Percentiles rank a stretch among this genome's conserved stretches.
Conservation (phyloP, 2,797 vertebrate genomes). For the Eleutherodactylus coqui region DNA sequence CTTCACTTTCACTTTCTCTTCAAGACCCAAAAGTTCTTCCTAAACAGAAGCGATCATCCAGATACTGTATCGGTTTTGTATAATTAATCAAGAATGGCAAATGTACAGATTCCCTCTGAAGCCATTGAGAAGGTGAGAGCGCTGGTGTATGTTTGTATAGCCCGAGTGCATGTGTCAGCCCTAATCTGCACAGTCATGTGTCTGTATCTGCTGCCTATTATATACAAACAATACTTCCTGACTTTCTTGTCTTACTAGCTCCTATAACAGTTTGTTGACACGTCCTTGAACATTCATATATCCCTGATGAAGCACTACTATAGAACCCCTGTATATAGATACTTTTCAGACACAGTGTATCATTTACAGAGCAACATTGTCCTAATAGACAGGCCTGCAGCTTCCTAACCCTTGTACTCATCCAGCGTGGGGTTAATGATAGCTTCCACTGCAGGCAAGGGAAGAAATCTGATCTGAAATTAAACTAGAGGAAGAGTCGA, state of each 20-base stretch:
- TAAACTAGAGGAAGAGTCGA: not conserved
- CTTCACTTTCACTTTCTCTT: constrained; percentile 53
- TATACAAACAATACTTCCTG: not conserved
- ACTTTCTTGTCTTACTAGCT: not conserved
- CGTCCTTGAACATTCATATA: not conserved
- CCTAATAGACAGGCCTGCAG: not conserved
- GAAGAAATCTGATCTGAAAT: constrained; percentile 33
- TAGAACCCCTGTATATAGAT: too few species aligned
- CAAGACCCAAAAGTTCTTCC: not conserved
- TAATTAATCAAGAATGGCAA: constrained; percentile 23
- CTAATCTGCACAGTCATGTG: not conserved
- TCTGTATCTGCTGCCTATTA: not conserved
- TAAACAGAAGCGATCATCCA: not conserved
- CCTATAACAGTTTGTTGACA: not conserved
- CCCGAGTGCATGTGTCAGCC: too few species aligned
- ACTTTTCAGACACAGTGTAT: too few species aligned
- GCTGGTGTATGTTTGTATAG: not conserved
- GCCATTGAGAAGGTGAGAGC: constrained; percentile 53
- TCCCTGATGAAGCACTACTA: too few species aligned
- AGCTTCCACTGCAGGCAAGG: not conserved
- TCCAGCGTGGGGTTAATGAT: not conserved
- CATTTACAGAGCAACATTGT: not conserved
- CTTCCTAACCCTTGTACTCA: not conserved
- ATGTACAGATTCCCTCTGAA: constrained; percentile 10
- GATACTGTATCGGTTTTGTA: not conserved